phyloP scores from a whole-genome alignment of 2,797 vertebrate species.

The Pelodytes ibericus region DNA sequence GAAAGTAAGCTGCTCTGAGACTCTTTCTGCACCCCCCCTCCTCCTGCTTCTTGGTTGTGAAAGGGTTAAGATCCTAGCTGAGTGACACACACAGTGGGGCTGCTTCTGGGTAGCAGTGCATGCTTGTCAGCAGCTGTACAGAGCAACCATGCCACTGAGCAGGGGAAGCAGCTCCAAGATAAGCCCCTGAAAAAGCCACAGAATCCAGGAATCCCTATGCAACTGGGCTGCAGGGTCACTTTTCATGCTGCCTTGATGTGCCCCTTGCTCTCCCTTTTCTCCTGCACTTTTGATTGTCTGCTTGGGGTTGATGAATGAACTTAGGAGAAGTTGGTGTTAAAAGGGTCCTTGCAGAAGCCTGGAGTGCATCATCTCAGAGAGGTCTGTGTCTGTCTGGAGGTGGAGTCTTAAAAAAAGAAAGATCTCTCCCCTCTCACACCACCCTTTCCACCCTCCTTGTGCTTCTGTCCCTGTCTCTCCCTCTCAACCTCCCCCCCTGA shows the following conservation, averaged over 20 bases:
- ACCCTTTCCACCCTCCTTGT: background rate
- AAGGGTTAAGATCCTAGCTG: background rate
- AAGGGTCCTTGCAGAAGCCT: constrained; percentile 5
- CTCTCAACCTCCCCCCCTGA: background rate
- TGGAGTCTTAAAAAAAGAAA: background rate
- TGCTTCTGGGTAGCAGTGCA: background rate
- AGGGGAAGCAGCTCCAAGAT: background rate
- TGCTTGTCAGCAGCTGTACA: background rate
- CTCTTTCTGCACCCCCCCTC: background rate
- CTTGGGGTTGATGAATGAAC: background rate
- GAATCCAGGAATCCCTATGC: background rate
- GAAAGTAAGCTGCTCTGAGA: background rate
- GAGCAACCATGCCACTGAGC: background rate
- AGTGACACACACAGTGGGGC: background rate
- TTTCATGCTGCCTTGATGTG: background rate
- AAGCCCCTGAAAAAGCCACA: background rate
- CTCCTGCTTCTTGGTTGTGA: background rate
- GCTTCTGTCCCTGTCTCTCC: constrained; percentile 5
- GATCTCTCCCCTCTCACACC: constrained; percentile 18
- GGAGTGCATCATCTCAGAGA: constrained; percentile 37
- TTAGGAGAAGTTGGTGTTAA: constrained; percentile 36
- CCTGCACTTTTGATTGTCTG: background rate
- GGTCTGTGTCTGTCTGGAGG: constrained; percentile 10
- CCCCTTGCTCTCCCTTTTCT: background rate
- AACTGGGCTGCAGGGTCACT: background rate